phyloP scores from a whole-genome alignment of 2,888 invertebrate species.

The Acronicta aceris region DNA sequence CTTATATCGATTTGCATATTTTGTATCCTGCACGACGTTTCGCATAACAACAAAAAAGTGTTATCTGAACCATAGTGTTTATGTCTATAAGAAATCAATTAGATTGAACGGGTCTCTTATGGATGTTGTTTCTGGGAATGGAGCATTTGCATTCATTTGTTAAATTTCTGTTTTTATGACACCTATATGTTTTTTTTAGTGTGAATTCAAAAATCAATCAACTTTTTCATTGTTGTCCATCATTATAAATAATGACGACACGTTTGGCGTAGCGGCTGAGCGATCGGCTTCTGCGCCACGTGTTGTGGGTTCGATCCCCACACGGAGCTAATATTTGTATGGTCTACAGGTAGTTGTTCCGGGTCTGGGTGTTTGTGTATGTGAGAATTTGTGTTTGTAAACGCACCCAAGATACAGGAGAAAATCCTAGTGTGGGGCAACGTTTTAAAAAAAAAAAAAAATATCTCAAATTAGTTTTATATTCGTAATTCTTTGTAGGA shows the following conservation, averaged over 20 bases:
- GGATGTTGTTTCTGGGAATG: conserved; percentile 22
- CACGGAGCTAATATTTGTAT: too few species aligned
- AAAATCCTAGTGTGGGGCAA: too few species aligned
- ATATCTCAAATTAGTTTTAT: conserved; percentile 11
- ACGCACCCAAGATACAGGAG: too few species aligned
- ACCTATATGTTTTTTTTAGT: conserved; percentile 18
- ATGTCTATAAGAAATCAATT: conserved; percentile 14
- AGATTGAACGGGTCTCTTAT: conserved; percentile 23
- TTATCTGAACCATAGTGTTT: conserved; percentile 21
- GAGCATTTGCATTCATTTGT: conserved; percentile 28
- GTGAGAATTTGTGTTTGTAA: too few species aligned
- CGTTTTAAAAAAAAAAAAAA: too few species aligned
- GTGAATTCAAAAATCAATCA: conserved; percentile 41
- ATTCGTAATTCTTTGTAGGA: conserved; percentile 4
- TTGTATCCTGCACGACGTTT: conserved; percentile 32
- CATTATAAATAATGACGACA: too few species aligned
- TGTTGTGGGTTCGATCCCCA: too few species aligned
- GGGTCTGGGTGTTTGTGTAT: too few species aligned
- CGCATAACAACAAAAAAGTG: conserved; percentile 30
- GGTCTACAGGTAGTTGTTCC: too few species aligned
- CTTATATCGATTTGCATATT: conserved; percentile 39
- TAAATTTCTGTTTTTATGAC: conserved; percentile 8
- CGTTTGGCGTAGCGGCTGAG: too few species aligned
- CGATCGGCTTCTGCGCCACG: too few species aligned
- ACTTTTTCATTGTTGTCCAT: conserved; percentile 27